Evolutionary conservation across 2,888 invertebrate species (phyloP).

Genomic region (Venusia cambrica): DNA sequence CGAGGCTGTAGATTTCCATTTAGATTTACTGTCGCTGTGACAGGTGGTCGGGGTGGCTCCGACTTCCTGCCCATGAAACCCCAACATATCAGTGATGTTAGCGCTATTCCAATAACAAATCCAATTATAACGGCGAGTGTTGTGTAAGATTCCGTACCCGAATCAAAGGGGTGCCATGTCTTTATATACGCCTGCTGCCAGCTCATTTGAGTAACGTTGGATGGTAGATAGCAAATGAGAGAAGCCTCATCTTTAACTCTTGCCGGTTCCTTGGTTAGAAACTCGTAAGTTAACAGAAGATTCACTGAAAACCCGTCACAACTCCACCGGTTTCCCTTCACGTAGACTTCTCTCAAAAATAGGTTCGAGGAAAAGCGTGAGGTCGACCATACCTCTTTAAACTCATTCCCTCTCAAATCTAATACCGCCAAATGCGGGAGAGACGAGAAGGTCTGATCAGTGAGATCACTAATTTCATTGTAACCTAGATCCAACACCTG

Average conservation of each 20-base stretch:
- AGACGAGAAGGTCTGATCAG: slow-evolving; percentile 82
- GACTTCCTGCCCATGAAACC: slow-evolving; percentile 65
- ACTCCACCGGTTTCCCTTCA: slow-evolving; percentile 89
- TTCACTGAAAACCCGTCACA: slow-evolving; percentile 84
- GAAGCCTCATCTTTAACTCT: slow-evolving; percentile 65
- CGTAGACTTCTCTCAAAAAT: slow-evolving; percentile 78
- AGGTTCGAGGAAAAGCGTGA: slow-evolving; percentile 82
- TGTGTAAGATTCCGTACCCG: slow-evolving; percentile 70
- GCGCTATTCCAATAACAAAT: slow-evolving; percentile 74
- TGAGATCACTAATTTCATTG: slow-evolving; percentile 81
- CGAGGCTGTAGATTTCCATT: slow-evolving; percentile 49
- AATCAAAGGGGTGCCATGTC: slow-evolving; percentile 80
- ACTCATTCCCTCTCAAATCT: slow-evolving; percentile 86
- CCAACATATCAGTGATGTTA: slow-evolving; percentile 80
- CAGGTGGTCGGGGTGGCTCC: slow-evolving; percentile 50
- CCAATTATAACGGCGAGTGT: slow-evolving; percentile 78
- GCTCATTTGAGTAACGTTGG: slow-evolving; percentile 82
- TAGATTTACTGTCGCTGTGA: slow-evolving; percentile 63
- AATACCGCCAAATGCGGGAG: slow-evolving; percentile 83
- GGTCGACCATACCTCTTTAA: slow-evolving; percentile 83
- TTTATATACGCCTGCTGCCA: slow-evolving; percentile 86
- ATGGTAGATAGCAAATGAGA: slow-evolving; percentile 85
- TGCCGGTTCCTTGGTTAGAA: slow-evolving; percentile 77
- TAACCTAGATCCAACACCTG: slow-evolving; percentile 81
- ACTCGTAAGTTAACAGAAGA: slow-evolving; percentile 82